Evolutionary conservation across 2,888 invertebrate genomes (phyloP), one percentile per base, ranked within the genome.

Genomic region (Lagria hirta): DNA sequence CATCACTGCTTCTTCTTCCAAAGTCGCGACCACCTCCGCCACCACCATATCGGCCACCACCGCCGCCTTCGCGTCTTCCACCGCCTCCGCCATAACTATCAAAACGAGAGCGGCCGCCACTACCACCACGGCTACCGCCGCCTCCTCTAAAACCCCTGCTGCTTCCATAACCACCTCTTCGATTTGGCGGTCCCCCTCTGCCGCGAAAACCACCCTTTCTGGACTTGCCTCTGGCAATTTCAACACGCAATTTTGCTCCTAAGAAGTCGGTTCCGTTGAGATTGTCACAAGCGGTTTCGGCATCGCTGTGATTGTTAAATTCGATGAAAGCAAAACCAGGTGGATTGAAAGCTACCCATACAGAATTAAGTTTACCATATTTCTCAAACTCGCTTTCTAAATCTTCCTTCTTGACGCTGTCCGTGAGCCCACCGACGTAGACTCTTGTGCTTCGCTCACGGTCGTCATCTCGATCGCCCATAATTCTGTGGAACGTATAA

Each of bases 291-390:
- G 93, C 93, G 65, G 87, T 84, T 70, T 91, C 89, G 21, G 93
- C 93, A 74, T 93, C 92, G 67, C 86, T 84, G 71, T 84, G 81
- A 73, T 86, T 88, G 70, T 86, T 84, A 74, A 91, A 94, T 75
- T 93, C 92, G 71, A 93, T 88, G 77, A 93, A 93, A 53, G 92
- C 93, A 74, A 93, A 94, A 65, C 93, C 92, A 58, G 92, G 92
- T 58, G 93, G 93, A 74, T 93, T 92, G 72, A 92, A 88, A 57
- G 93, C 92, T 60, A 89, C 90, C 92, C 92, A 93, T 55, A 92
- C 91, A 60, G 88, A 88, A 75, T 88, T 90, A 59, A 93, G 78
- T 76, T 91, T 91, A 60, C 93, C 93, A 73, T 85, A 93, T 75
- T 91, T 91, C 65, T 88, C 87, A 72, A 93, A 93, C 73, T 92